These are phyloP conservation scores for Peucedramus taeniatus DNA, from an alignment of 2,113 vertebrate genomes.

Conservation along the genomic window DNA sequence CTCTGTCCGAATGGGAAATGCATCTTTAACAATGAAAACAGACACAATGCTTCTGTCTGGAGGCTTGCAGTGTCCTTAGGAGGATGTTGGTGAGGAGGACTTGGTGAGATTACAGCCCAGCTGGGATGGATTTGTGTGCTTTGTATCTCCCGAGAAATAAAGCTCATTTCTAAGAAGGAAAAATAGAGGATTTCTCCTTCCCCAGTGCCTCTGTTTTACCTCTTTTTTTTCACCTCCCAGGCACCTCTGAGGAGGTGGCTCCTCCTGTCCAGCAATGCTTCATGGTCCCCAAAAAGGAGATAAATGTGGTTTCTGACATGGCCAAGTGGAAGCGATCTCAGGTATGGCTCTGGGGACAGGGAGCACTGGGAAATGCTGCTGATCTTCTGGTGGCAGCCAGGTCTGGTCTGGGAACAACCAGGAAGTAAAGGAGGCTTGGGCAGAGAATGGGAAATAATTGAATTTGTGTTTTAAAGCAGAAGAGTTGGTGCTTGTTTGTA, in stretches of 20 bases:
- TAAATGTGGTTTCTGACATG: slow-evolving; percentile 93
- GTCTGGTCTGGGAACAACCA: not conserved
- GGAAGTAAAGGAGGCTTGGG: not conserved
- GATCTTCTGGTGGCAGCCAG: not conserved
- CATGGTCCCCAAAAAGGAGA: slow-evolving; percentile 92
- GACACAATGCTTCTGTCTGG: not conserved
- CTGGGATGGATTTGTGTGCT: not conserved
- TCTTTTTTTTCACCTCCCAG: slow-evolving; percentile 59
- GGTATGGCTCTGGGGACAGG: slow-evolving; percentile 64
- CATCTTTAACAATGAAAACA: not conserved
- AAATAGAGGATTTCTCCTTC: not conserved
- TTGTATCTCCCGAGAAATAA: not conserved
- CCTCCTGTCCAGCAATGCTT: slow-evolving; percentile 70
- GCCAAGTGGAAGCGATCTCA: slow-evolving; percentile 96
- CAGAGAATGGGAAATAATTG: not conserved
- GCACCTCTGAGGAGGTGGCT: slow-evolving; percentile 76
- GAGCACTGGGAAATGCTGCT: not conserved
- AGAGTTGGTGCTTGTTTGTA: not conserved
- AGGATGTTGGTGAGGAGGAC: not conserved
- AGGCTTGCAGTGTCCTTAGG: not conserved
- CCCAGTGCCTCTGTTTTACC: not conserved
- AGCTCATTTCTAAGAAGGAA: not conserved
- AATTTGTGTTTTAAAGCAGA: not conserved
- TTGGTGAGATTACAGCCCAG: not conserved
- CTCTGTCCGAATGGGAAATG: not conserved